phyloP scores from a whole-genome alignment of 1,140 invertebrate genomes.

The Babylonia areolata region DNA sequence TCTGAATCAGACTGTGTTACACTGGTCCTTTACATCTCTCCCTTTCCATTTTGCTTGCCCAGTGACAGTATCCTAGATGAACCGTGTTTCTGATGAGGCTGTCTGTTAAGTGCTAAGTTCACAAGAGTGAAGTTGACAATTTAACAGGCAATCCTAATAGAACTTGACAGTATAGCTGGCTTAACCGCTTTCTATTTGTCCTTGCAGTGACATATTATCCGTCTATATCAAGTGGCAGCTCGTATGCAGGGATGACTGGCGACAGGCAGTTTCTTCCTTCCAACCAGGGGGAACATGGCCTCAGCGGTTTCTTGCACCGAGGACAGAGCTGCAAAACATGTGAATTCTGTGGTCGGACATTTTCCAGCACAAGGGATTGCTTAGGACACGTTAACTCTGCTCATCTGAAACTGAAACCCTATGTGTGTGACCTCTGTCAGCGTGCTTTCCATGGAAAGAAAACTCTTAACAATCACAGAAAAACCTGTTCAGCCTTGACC shows the following conservation, averaged over 20 bases:
- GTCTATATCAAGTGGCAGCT: not conserved
- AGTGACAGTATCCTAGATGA: no score
- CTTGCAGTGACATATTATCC: not conserved
- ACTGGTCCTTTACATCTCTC: no score
- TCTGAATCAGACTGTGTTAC: no score
- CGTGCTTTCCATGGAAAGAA: constrained; percentile 21
- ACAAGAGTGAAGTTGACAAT: not conserved
- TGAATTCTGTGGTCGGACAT: constrained; percentile 39
- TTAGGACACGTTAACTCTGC: constrained; percentile 5
- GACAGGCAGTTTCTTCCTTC: not conserved
- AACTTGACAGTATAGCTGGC: not conserved
- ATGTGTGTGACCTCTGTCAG: not conserved
- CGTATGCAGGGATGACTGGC: not conserved
- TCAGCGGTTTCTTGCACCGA: not conserved
- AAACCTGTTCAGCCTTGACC: not conserved
- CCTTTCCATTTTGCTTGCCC: no score
- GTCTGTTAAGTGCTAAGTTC: no score
- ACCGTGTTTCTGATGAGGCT: no score
- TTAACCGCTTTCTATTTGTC: not conserved
- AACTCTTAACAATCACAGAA: constrained; percentile 20
- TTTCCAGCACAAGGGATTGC: constrained; percentile 9
- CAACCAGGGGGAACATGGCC: not conserved
- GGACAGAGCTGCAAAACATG: constrained; percentile 27
- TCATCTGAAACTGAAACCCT: constrained; percentile 8
- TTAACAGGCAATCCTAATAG: not conserved